Percentiles rank a stretch among this genome's conserved stretches.
Evolutionary conservation across 2,888 invertebrate genomes (phyloP).

Genomic region (Rhingia campestris): DNA sequence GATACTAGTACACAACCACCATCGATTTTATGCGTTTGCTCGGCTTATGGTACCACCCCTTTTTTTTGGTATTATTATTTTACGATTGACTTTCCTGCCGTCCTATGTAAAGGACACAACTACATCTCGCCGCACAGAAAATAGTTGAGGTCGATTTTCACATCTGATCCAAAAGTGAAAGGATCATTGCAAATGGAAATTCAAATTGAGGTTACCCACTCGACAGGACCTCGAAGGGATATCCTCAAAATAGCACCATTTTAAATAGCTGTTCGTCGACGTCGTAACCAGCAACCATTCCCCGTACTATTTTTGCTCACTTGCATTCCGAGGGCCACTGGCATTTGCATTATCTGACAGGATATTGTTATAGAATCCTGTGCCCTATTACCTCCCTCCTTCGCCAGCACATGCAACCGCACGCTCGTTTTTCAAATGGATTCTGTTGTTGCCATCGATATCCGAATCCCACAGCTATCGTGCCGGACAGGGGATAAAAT

Average conservation of each 20-base stretch:
- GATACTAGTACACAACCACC: background rate
- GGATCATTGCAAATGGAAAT: conserved; percentile 70
- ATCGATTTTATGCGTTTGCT: conserved; percentile 15
- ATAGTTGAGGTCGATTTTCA: conserved; percentile 31
- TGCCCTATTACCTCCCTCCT: background rate
- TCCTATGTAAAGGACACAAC: background rate
- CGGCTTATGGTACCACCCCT: background rate
- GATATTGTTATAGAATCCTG: conserved; percentile 55
- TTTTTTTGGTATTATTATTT: conserved; percentile 30
- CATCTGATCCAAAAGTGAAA: conserved; percentile 57
- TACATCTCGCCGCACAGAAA: background rate
- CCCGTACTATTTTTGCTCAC: conserved; percentile 55
- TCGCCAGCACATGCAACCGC: background rate
- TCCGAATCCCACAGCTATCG: conserved; percentile 7
- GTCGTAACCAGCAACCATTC: background rate
- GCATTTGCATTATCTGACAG: conserved; percentile 71
- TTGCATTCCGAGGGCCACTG: conserved; percentile 56
- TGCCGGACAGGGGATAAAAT: conserved; percentile 42
- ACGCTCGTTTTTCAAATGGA: conserved; percentile 25
- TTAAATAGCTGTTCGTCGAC: conserved; percentile 46
- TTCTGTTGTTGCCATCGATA: conserved; percentile 42
- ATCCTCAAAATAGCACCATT: conserved; percentile 54
- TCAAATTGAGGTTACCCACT: conserved; percentile 71
- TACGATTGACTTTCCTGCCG: conserved; percentile 29
- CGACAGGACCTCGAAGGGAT: conserved; percentile 52